Evolutionary conservation across 2,888 invertebrate species (phyloP), one percentile per base, ranked within the genome.

Genomic region (Meiosimyza decipiens): DNA sequence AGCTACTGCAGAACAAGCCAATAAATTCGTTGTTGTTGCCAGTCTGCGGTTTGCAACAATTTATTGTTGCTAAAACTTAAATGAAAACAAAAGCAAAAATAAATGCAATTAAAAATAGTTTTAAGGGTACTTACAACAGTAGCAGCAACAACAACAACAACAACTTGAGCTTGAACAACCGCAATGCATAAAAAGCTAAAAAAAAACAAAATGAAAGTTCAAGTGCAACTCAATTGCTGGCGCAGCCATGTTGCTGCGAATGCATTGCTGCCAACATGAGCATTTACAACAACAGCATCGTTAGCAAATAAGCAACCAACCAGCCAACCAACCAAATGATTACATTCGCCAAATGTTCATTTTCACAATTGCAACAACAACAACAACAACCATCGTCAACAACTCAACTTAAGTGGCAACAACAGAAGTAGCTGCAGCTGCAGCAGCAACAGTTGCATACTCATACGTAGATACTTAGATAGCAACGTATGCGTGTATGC

Each of bases 21-120:
- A 65, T 18, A 28, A 28, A 51, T 51, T 22, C 15, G 18, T 51
- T 22, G 51, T 51, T 18, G 15, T 66, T 66, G 52, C 55, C 47
- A 40, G 67, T 67, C 57, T 67, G 67, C 67, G 71, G 71, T 65
- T 69, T 72, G 63, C 22, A 54, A 64, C 22, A 67, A 67, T 40
- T 40, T 40, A 40, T 40, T 40, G 47, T 54, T 55, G 13, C 54
- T 33, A 47, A n/a, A 67, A 40, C n/a, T 47, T 22, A 12, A 18
- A 18, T 16, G n/a, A 28, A 63, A 40, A 40, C 15, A 6, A 40
- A 63, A 40, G 7, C 6, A 51, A 22, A 74, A 74, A 75, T 73
- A 73, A 82, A 80, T 81, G 81, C 83, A 83, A 83, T 84, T 84
- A 84, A 83, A 84, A 83, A 83, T 84, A 83, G 83, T 84, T 83